These are phyloP conservation scores for Anarrhichthys ocellatus DNA, from an alignment of 2,113 vertebrate species.

Conservation along the genomic window DNA sequence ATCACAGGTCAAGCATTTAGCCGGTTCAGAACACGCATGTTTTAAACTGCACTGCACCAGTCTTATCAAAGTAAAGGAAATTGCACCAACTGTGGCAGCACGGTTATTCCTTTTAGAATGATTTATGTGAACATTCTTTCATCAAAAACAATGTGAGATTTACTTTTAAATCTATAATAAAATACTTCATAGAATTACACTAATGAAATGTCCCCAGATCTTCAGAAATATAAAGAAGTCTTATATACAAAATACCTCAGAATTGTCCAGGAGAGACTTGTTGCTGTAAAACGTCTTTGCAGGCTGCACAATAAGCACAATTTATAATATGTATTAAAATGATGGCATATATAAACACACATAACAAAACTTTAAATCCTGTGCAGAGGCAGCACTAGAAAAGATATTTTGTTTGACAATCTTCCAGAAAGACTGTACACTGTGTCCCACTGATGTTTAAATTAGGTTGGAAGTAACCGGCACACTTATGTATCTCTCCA, in stretches of 20 bases:
- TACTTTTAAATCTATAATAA: not conserved
- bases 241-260: constrained; percentile 55
- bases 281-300: constrained; percentile 62
- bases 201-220: not conserved
- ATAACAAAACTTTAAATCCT: not conserved
- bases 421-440: not conserved
- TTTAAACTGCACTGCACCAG: too few species aligned
- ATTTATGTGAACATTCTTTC: not conserved
- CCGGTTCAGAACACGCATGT: too few species aligned
- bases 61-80: not conserved
- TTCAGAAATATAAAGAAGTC: not conserved
- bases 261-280: constrained; percentile 71
- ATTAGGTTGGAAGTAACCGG: not conserved
- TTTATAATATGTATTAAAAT: not conserved
- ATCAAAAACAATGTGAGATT: not conserved
- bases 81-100: not conserved
- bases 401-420: not conserved
- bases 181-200: not conserved
- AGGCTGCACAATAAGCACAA: constrained; percentile 52
- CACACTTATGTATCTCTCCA: not conserved
- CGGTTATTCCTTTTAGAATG: not conserved
- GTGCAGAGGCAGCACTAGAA: not conserved
- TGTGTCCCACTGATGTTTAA: not conserved
- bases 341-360: not conserved
- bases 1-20: too few species aligned